Evolutionary conservation across 2,113 vertebrate species (phyloP).

Genomic region (Amia ocellicauda): DNA sequence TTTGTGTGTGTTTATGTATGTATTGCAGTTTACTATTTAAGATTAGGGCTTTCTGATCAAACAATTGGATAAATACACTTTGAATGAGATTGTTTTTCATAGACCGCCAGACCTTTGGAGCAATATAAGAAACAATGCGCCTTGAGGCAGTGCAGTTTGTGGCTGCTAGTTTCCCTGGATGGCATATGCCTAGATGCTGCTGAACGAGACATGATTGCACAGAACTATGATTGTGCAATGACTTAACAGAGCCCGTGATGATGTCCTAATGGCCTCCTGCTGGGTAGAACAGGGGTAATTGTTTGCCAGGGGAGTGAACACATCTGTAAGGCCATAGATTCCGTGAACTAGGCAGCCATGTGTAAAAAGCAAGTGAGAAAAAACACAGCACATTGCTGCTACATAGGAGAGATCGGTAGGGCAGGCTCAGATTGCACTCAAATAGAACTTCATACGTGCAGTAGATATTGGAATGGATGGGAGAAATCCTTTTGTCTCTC

Average conservation of each 20-base stretch:
- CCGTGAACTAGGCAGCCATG: conserved; percentile 59
- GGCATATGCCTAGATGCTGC: conserved; percentile 58
- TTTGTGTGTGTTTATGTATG: too few relatives aligned
- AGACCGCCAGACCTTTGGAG: conserved; percentile 55
- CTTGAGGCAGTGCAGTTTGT: conserved; percentile 54
- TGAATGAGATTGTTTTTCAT: conserved; percentile 48
- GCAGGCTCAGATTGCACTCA: not conserved
- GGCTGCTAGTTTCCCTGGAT: conserved; percentile 53
- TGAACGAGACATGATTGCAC: conserved; percentile 65
- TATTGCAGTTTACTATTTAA: too few relatives aligned
- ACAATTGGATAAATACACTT: conserved; percentile 29
- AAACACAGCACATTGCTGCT: conserved; percentile 22
- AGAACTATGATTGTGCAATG: conserved; percentile 69
- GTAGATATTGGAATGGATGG: not conserved
- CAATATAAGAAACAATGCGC: conserved; percentile 68
- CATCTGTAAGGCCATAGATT: conserved; percentile 59
- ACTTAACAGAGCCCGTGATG: conserved; percentile 70
- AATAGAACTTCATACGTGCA: not conserved
- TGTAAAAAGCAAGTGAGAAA: conserved; percentile 51
- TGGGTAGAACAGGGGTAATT: conserved; percentile 64
- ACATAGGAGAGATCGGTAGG: not conserved
- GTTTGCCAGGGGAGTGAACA: conserved; percentile 64
- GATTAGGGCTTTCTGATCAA: too few relatives aligned
- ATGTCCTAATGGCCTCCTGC: conserved; percentile 68
- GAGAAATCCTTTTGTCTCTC: too few relatives aligned